These are phyloP conservation scores for Pristionchus exspectatus DNA, from an alignment of 2,888 invertebrate genomes.

Conservation along the genomic window DNA sequence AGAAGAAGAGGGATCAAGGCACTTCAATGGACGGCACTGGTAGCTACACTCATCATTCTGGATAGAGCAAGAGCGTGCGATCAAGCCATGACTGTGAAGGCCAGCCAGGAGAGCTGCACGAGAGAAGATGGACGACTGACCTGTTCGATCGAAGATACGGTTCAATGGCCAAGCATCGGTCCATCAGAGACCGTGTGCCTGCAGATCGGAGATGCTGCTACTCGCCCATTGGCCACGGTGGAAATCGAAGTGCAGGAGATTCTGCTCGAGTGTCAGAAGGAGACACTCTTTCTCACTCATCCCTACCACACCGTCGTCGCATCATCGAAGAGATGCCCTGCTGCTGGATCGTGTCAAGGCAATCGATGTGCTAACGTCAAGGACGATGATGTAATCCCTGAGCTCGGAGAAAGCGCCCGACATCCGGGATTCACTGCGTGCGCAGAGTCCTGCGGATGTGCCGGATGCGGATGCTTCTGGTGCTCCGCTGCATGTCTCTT, in stretches of 20 bases:
- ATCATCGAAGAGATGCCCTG: constrained; percentile 29
- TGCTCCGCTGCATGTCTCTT: constrained; percentile 9
- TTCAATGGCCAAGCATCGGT: neutral
- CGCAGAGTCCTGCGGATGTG: constrained; percentile 22
- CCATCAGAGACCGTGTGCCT: neutral
- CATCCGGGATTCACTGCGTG: constrained; percentile 16
- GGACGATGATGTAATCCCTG: neutral
- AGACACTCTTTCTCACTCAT: neutral
- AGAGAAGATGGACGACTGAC: neutral
- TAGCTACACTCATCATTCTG: neutral
- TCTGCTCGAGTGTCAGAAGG: neutral
- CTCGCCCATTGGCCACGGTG: neutral
- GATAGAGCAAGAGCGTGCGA: neutral
- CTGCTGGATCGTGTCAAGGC: neutral
- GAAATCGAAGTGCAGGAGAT: neutral
- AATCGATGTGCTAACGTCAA: neutral
- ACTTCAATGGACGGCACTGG: neutral
- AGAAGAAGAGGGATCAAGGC: neutral
- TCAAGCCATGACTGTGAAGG: neutral
- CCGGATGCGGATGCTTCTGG: constrained; percentile 49
- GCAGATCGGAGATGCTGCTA: neutral
- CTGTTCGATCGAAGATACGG: neutral
- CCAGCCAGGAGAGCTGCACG: neutral
- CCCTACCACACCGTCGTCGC: neutral
- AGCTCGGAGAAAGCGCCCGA: neutral